phyloP scores from a whole-genome alignment of 2,797 vertebrate genomes.

The Setipinna tenuifilis region DNA sequence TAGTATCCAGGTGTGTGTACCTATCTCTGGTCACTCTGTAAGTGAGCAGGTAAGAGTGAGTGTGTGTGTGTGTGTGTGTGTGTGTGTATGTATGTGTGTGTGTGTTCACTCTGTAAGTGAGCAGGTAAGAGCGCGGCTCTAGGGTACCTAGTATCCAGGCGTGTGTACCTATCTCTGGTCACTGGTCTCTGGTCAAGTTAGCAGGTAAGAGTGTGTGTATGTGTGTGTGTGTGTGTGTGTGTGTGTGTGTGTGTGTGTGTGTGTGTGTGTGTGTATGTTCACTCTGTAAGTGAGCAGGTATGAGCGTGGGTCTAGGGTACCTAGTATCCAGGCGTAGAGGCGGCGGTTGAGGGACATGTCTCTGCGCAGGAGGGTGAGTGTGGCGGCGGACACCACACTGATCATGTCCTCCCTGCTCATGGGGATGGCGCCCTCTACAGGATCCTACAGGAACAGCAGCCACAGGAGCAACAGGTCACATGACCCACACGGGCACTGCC shows the following conservation, averaged over 20 bases:
- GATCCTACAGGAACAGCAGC: constrained; percentile 62
- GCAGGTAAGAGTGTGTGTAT: constrained; percentile 2
- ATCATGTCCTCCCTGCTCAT: constrained; percentile 78
- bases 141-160: constrained; percentile 64
- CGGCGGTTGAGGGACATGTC: constrained; percentile 98
- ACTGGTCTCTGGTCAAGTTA: too few relatives aligned
- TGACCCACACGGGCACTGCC: neutral
- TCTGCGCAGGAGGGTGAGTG: constrained; percentile 89
- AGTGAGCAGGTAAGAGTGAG: too few relatives aligned
- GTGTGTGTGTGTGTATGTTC: neutral
- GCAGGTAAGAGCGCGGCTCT: neutral
- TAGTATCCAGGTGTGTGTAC: too few relatives aligned
- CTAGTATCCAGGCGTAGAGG: constrained; percentile 94
- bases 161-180: too few relatives aligned
- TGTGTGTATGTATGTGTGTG: neutral
- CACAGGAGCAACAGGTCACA: neutral
- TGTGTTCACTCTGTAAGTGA: neutral
- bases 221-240: neutral
- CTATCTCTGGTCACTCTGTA: neutral
- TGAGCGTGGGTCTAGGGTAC: constrained; percentile 66
- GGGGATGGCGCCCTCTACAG: constrained; percentile 69
- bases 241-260: neutral
- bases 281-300: neutral
- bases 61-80: neutral
- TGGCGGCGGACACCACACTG: constrained; percentile 83